phyloP scores from a whole-genome alignment of 1,140 invertebrate genomes.

The Eueides isabella region DNA sequence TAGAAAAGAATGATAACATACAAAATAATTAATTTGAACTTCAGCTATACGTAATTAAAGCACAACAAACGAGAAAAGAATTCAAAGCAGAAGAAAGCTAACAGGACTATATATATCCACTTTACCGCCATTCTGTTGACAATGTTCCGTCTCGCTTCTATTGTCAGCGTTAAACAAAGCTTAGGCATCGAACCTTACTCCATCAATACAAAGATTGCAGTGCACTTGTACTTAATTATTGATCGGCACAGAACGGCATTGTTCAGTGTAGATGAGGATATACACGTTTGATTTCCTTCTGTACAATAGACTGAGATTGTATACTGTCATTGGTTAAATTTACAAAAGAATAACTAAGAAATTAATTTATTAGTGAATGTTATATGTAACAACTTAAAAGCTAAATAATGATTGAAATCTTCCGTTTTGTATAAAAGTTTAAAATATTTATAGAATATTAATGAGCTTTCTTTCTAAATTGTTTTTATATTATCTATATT shows the following conservation, averaged over 20 bases:
- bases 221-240: not conserved
- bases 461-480: too few species aligned
- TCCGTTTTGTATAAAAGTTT: too few species aligned
- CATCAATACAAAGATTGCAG: constrained; percentile 6
- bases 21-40: not conserved
- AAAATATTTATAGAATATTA: too few species aligned
- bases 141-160: constrained; percentile 3
- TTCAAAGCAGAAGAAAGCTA: not conserved
- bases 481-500: too few species aligned
- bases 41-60: not conserved
- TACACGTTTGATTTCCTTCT: too few species aligned
- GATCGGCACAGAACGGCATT: not conserved
- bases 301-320: too few species aligned
- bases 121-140: constrained; percentile 3
- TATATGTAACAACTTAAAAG: too few species aligned
- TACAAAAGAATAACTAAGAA: too few species aligned
- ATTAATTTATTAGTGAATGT: too few species aligned
- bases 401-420: too few species aligned
- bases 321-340: too few species aligned
- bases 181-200: not conserved
- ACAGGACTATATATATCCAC: not conserved
- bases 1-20: not conserved
- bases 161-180: constrained; percentile 1
- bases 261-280: too few species aligned
- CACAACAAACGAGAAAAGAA: not conserved